Evolutionary conservation across 30 jellyfish, hydroid and myxozoan species (phyloP), one percentile per base, ranked within the genome.

Genomic region (Mastigias papua): DNA sequence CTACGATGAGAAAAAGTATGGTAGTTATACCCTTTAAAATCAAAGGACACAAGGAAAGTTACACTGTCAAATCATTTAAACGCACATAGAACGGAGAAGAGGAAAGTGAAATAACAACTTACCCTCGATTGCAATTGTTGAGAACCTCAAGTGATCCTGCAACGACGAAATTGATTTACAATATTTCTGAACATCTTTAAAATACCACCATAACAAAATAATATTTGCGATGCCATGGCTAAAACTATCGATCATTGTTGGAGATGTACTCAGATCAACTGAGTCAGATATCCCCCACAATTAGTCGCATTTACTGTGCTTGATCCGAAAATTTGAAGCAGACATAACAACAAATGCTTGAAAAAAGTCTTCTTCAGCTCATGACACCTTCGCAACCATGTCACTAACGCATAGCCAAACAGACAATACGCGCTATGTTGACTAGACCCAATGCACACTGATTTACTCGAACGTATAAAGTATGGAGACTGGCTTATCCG

Each of bases 111-210:
- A n/a, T n/a, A 7, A 28, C n/a, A 28, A 80, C 97, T 32, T 29
- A 91, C 97, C 97, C 63, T 84, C 95, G 31, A 91, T 68, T 23
- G 90, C 91, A 17, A 91, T 90, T 78, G 86, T 91, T 9, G 97
- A 91, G 61, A 91, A 82, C 69, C 97, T 84, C 95, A 91, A 73
- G 73, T 78, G 97, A 84, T 91, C 97, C 97, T 91, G 95, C 82
- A 90, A 90, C 23, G 94, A 85, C 22, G 84, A 85, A 72, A 85
- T 73, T 54, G 68, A 54, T 60, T 35, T 60, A 73, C 94, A 85
- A 73, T 72, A 85, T 46, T 85, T 85, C 22, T 67, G 66, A 65
- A 85, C 94, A 73, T 85, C 94, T 73, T 85, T 85, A 66, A 32
- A 77, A 34, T 85, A 85, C 94, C 94, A 85, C 94, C 94, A 85